phyloP scores from a whole-genome alignment of 2,113 vertebrate genomes.

The Tupaia chinensis region DNA sequence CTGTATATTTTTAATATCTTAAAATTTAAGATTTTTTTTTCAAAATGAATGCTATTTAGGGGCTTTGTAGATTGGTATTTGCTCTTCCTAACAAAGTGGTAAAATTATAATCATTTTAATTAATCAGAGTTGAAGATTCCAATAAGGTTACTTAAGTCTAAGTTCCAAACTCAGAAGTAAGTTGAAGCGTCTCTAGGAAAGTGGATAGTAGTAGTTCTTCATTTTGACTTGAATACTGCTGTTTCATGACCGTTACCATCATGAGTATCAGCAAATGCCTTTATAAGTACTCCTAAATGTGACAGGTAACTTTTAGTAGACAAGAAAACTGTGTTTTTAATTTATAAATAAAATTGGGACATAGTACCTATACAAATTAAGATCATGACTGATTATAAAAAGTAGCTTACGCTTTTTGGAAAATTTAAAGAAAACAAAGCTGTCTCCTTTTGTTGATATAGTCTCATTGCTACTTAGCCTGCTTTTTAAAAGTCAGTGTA shows the following conservation, averaged over 20 bases:
- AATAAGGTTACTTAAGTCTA: constrained; percentile 40
- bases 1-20: constrained; percentile 1
- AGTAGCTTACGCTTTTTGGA: not conserved
- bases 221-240: constrained; percentile 11
- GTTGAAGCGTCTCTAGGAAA: not conserved
- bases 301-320: not conserved
- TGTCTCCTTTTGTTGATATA: not conserved
- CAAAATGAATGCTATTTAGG: constrained; percentile 9
- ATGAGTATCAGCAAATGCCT: not conserved
- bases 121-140: not conserved
- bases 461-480: not conserved
- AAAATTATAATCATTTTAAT: constrained; percentile 27
- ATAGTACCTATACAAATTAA: not conserved
- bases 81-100: not conserved
- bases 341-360: constrained; percentile 49
- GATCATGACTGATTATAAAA: constrained; percentile 1
- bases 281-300: not conserved
- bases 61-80: constrained; percentile 7
- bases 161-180: constrained; percentile 38
- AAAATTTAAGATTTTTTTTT: constrained; percentile 31
- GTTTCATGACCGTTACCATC: not conserved
- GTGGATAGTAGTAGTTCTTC: not conserved
- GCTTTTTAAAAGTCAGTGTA: not conserved
- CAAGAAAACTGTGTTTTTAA: not conserved
- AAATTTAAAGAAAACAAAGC: constrained; percentile 12